Evolutionary conservation across 2,888 invertebrate genomes (phyloP), one percentile per base, ranked within the genome.

Genomic region (Tillus elongatus): DNA sequence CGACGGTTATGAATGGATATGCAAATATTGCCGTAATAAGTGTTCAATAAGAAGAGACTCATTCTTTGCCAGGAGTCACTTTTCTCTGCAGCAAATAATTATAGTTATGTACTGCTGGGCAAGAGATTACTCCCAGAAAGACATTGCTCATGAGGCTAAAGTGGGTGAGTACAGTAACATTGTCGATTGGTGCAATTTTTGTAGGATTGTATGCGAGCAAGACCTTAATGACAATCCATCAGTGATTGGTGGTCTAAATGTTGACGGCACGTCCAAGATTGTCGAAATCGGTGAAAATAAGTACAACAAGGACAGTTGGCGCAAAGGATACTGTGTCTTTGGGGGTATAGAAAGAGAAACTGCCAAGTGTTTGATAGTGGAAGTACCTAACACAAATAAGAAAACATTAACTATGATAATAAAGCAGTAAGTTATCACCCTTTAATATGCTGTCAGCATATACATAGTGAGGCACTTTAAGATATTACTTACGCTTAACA

Each of bases 211-310:
- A 8, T 19, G 24, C n/a, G 24, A 19, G n/a, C 24, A 19, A 19
- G 6, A 19, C n/a, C n/a, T 19, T 6, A 19, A 8, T 19, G 24
- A 19, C n/a, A 8, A 19, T n/a, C 24, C 24, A n/a, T n/a, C n/a
- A n/a, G n/a, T n/a, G n/a, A n/a, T n/a, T n/a, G 24, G 24, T 19
- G 24, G 24, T 19, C 24, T 19, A 19, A 19, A 19, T 19, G 24
- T 8, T 6, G 24, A 19, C n/a, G 24, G 24, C 6, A 19, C 24
- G 6, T 19, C 24, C n/a, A 19, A 19, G n/a, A 19, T 19, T n/a
- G 24, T 19, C n/a, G 24, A 19, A 19, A 19, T 19, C n/a, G 24
- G n/a, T n/a, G 24, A 19, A 19, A n/a, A n/a, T n/a, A n/a, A n/a
- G n/a, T n/a, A n/a, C n/a, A n/a, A n/a, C n/a, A n/a, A n/a, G n/a